Evolutionary conservation across 1,140 invertebrate genomes (phyloP), one percentile per base, ranked within the genome.

Genomic region (Drosophila pruinosa): DNA sequence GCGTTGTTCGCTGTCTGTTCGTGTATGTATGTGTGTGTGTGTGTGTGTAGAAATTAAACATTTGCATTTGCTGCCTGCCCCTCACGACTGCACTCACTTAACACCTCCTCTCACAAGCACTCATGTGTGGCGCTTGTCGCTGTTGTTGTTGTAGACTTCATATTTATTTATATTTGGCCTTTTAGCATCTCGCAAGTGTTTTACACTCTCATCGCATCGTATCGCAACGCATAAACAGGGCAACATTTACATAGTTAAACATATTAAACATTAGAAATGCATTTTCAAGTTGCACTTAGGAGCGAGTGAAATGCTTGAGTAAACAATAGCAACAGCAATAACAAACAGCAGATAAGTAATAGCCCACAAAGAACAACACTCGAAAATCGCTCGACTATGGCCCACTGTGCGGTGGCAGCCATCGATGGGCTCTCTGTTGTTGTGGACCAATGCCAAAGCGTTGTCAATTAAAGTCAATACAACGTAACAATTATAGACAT

Each of bases 161-260:
- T 77, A 86, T 86, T 86, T 88, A 88, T 86, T 86, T 86, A 86
- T 86, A 67, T 78, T 86, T 88, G 74, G 78, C 71, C 78, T 88
- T 88, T 86, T 86, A 82, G 82, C 81, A 86, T 86, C 81, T 86
- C 41, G 63, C 62, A 58, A 85, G 81, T 75, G 82, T 69, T 68
- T 75, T 41, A 45, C 75, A 72, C 78, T 81, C n/a, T n/a, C n/a
- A n/a, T n/a, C n/a, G n/a, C 74, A 59, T 31, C 14, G 36, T 52
- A 54, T 15, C 43, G 53, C 67, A 72, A 41, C 72, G 57, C 61
- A 80, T 76, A 85, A 85, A 73, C 77, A 88, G 63, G 64, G 52
- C 72, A 58, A 39, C 81, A 80, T 85, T 80, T 86, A 73, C 81
- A 86, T 81, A 88, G 81, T 78, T 71, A 82, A 88, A 88, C 73